Evolutionary conservation across 2,888 invertebrate species (phyloP).

Genomic region (Megamerina dolium): DNA sequence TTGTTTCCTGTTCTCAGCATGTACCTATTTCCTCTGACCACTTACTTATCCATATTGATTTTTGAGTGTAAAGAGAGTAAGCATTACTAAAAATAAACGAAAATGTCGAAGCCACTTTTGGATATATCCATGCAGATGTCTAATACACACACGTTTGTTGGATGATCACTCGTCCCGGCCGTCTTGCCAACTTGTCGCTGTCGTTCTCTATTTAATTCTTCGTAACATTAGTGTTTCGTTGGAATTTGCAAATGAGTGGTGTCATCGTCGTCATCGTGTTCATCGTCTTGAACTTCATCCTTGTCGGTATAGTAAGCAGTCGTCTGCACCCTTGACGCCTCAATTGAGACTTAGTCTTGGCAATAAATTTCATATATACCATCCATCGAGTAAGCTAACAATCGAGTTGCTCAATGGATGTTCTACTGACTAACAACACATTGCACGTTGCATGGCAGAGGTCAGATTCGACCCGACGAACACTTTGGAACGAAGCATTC

Average conservation of each 20-base stretch:
- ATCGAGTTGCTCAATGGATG: neutral
- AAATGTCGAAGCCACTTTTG: too few relatives aligned
- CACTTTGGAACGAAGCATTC: too few relatives aligned
- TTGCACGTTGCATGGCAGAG: neutral
- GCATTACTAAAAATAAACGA: too few relatives aligned
- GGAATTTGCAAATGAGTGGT: slow-evolving; percentile 48
- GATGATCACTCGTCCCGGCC: too few relatives aligned
- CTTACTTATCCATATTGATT: too few relatives aligned
- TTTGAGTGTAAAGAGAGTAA: too few relatives aligned
- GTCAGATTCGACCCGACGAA: too few relatives aligned
- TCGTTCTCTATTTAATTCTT: slow-evolving; percentile 25
- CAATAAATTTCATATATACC: neutral
- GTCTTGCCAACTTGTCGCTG: slow-evolving; percentile 17
- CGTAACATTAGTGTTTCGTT: slow-evolving; percentile 41
- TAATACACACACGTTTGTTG: slow-evolving; percentile 34
- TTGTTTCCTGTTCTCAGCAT: too few relatives aligned
- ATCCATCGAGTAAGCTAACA: neutral
- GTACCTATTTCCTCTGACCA: too few relatives aligned
- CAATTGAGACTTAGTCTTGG: neutral
- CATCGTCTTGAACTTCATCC: slow-evolving; percentile 3
- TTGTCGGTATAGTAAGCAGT: neutral
- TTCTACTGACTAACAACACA: too few relatives aligned
- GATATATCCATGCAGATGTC: slow-evolving; percentile 1
- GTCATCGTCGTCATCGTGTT: slow-evolving; percentile 16
- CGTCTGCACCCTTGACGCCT: neutral